Evolutionary conservation across 2,797 vertebrate species (phyloP).

Genomic region (Myotis myotis): DNA sequence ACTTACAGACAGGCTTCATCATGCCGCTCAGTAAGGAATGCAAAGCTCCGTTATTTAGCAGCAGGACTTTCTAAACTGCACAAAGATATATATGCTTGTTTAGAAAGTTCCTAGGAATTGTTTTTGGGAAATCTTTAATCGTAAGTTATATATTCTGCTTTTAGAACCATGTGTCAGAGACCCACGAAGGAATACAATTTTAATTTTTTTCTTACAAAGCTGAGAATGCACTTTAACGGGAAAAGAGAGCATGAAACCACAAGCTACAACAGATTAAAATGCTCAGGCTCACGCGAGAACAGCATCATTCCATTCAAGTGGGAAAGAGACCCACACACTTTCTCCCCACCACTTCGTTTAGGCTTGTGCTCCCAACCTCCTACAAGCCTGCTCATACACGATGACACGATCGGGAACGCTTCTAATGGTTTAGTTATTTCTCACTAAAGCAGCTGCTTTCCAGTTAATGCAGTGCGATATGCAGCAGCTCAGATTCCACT

Average conservation of each 20-base stretch:
- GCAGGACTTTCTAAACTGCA: neutral
- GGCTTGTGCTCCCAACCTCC: neutral
- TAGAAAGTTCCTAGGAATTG: neutral
- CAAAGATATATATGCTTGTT: neutral
- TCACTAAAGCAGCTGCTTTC: neutral
- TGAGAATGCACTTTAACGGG: neutral
- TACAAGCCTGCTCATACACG: accelerated
- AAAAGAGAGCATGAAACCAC: neutral
- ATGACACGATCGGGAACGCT: too few relatives aligned
- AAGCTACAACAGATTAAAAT: neutral
- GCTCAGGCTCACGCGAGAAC: neutral
- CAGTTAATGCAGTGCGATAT: neutral
- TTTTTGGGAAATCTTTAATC: neutral
- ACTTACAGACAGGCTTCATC: neutral
- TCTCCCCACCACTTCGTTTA: too few relatives aligned
- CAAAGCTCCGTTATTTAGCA: neutral
- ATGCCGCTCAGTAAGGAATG: neutral
- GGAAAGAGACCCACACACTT: accelerated
- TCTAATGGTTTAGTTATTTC: neutral
- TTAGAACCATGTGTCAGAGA: slow-evolving; percentile 11
- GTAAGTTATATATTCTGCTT: neutral
- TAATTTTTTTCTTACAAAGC: neutral
- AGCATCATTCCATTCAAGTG: neutral
- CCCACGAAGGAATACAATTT: neutral
- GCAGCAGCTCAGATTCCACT: neutral